Base-by-base conservation (phyloP, 2,888 invertebrate species). In the Aelia acuminata region DNA sequence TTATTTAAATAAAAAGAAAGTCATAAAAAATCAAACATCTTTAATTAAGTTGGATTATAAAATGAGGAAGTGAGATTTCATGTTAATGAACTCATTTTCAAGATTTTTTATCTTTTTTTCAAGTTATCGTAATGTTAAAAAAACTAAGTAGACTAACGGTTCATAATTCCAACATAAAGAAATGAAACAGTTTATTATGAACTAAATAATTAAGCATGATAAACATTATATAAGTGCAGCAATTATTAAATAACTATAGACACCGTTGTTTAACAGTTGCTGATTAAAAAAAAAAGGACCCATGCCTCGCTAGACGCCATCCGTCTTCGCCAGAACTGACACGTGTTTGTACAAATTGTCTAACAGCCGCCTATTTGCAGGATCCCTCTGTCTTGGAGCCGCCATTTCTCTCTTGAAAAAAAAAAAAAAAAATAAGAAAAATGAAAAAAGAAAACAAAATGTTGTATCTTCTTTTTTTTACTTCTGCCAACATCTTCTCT, bases 311-410 rank as follows among this genome's bases (percentile, higher is more conserved):
- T n/a, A 75, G 75, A 39, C 75, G 75, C 75, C 75, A 75, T 75
- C 39, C 20, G 75, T 75, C 39, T 75, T 75, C 20, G 15, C 39
- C 39, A 35, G 39, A 31, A 75, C 39, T 75, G 75, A 75, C 75
- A 75, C 35, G 75, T 75, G 75, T 75, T 75, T 75, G 75, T 39
- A 75, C 75, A 20, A 39, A 43, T 31, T 43, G 39, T 75, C 75
- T 22, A 75, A 75, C 75, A 75, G 75, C 39, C 39, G 75, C 75
- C 75, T 75, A 75, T 75, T 75, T 39, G 75, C 75, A 20, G 39
- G 20, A 39, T 75, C 39, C 39, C 39, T 75, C 75, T 20, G 39
- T 43, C 39, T 39, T 75, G 10, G 7, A 2, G 39, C 75, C 39
- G 39, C 39, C 75, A 75, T 75, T 75, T 11, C 39, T 39, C 22